These are phyloP conservation scores for Centrocercus urophasianus DNA, from an alignment of 2,113 vertebrate species.

Conservation along the genomic window DNA sequence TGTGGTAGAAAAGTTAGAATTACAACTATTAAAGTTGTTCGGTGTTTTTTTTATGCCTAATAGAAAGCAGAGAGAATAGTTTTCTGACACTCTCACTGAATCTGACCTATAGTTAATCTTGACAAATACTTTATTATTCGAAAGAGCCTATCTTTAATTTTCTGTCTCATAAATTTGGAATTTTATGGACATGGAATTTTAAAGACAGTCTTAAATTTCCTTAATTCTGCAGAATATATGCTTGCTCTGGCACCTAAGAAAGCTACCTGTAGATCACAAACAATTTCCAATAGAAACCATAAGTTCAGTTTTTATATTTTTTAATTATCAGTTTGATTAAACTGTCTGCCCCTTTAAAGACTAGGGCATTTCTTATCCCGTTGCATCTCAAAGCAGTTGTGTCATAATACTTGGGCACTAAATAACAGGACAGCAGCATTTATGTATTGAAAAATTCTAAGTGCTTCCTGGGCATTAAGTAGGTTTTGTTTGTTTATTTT, in stretches of 20 bases:
- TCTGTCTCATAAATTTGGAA: not conserved
- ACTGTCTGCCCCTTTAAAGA: not conserved
- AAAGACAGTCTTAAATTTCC: not conserved
- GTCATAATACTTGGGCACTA: not conserved
- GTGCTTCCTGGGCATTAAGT: not conserved
- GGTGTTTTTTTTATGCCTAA: not conserved
- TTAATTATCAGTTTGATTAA: not conserved
- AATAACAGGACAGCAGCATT: not conserved
- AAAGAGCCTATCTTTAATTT: not conserved
- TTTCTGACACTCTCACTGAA: not conserved
- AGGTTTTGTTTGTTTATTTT: not conserved
- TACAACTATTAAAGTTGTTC: not conserved
- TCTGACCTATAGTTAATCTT: not conserved
- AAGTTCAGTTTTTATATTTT: not conserved
- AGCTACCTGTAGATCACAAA: not conserved
- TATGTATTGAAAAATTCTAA: not conserved
- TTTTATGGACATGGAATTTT: not conserved
- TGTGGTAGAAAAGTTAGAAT: not conserved
- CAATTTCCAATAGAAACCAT: not conserved
- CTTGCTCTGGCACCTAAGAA: not conserved
- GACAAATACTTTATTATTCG: not conserved
- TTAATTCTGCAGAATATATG: not conserved
- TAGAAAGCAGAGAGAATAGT: not conserved
- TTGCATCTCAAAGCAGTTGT: not conserved
- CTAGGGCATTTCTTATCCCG: not conserved